Evolutionary conservation across 2,888 invertebrate species (phyloP).

Genomic region (Argyresthia albistria): DNA sequence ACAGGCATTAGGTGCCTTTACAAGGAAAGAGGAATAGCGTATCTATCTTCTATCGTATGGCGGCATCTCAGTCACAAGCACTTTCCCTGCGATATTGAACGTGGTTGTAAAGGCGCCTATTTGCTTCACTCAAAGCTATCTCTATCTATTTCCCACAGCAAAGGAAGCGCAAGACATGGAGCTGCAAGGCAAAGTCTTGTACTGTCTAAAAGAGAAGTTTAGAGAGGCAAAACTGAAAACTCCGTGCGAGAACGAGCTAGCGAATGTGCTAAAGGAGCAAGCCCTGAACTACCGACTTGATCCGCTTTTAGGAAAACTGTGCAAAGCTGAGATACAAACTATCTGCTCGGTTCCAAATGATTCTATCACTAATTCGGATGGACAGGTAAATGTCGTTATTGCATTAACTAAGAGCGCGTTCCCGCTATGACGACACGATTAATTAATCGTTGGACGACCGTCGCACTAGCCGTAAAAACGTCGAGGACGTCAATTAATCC

Average conservation of each 20-base stretch:
- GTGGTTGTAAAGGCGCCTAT: too few species aligned
- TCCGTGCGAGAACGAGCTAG: constrained; percentile 88
- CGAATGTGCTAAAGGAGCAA: constrained; percentile 86
- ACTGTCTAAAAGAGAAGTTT: constrained; percentile 87
- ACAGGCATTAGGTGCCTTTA: too few species aligned
- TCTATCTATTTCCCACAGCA: constrained; percentile 21
- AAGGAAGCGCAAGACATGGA: constrained; percentile 76
- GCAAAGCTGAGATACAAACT: constrained; percentile 80
- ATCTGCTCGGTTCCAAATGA: constrained; percentile 70
- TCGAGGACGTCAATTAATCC: background rate
- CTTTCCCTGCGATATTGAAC: too few species aligned
- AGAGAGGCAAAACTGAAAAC: constrained; percentile 79
- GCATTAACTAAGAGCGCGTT: too few species aligned
- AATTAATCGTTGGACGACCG: too few species aligned
- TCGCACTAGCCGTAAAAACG: too few species aligned
- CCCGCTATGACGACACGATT: too few species aligned
- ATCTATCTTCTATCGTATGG: too few species aligned
- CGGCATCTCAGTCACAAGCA: too few species aligned
- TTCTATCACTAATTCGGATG: constrained; percentile 54
- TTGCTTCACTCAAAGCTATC: too few species aligned
- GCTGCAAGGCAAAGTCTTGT: constrained; percentile 86
- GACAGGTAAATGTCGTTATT: constrained; percentile 42
- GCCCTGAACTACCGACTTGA: constrained; percentile 93
- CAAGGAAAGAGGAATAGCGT: too few species aligned
- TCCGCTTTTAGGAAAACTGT: constrained; percentile 87